Base-by-base conservation (phyloP, 2,888 invertebrate genomes). In the Volucella bombylans region DNA sequence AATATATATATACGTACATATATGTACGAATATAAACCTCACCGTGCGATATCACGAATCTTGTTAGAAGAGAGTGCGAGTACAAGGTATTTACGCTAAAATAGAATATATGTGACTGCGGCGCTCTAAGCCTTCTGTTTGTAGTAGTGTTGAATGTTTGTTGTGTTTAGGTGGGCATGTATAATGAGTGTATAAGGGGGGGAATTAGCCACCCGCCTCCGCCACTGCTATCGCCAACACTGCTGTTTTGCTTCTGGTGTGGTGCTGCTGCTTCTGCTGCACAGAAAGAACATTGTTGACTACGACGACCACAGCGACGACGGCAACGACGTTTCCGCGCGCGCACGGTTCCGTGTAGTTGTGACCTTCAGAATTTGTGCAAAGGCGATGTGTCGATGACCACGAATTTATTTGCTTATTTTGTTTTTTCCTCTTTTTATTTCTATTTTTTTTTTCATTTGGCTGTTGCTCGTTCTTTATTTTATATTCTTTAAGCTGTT, bases 311-410 rank as follows among this genome's bases (percentile, higher is more conserved):
- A 23, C 18, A 23, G 18, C 18, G 82, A 55, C 59, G 57, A 50
- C 15, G 77, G 54, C 62, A 69, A 71, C 85, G 86, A 79, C 81
- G 87, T 62, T 79, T 83, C 73, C 74, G 85, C 76, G 85, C 72
- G 69, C 71, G 77, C 85, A 69, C 59, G 82, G 80, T 81, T 88
- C 88, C 80, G 87, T 91, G 91, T 91, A 90, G 91, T 91, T 91
- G 91, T 92, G 92, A 92, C 92, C 92, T 92, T 92, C 92, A 92
- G 90, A 92, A 91, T 92, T 91, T 90, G 91, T 90, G 91, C 92
- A 92, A 92, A 92, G 92, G 90, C 92, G 91, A 92, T 92, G 92
- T 92, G 92, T 92, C 92, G 92, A 92, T 92, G 92, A 92, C 92
- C 92, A 92, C 91, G 90, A 90, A 89, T 90, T 90, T 88, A 89